phyloP scores from a whole-genome alignment of 1,140 invertebrate species.

The Proales similis region DNA sequence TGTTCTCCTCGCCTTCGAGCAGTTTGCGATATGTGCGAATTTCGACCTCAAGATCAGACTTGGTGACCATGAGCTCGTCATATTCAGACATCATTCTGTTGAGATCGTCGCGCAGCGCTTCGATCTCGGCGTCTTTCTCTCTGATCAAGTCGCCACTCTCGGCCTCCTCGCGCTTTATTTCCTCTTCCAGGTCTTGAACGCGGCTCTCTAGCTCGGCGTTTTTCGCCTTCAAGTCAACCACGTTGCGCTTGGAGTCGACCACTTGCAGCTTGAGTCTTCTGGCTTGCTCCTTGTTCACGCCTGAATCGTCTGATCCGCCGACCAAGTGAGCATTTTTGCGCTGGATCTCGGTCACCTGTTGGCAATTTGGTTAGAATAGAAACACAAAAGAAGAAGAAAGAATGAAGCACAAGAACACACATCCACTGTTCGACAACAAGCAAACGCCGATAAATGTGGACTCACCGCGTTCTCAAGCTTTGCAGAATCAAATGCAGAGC shows the following conservation, averaged over 20 bases:
- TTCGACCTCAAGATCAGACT: slow-evolving; percentile 14
- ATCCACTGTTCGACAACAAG: too few species aligned
- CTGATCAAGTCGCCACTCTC: neutral
- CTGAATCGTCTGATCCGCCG: neutral
- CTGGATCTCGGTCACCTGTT: too few species aligned
- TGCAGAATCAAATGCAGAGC: too few species aligned
- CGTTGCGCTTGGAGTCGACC: neutral
- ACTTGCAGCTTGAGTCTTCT: neutral
- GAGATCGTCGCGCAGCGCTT: neutral
- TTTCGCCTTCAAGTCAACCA: slow-evolving; percentile 4
- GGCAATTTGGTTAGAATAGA: too few species aligned
- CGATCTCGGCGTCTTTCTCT: slow-evolving; percentile 1
- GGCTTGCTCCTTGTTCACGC: neutral
- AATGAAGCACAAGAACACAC: too few species aligned
- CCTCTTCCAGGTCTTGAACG: slow-evolving; percentile 5
- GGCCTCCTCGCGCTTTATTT: neutral
- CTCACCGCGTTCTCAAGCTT: too few species aligned
- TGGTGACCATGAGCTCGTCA: neutral
- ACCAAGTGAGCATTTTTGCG: neutral
- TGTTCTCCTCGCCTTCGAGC: slow-evolving; percentile 15
- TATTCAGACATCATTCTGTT: neutral
- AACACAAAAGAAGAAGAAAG: too few species aligned
- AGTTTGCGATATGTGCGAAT: slow-evolving; percentile 15
- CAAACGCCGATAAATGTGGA: too few species aligned
- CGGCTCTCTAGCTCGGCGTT: slow-evolving; percentile 14